Conservation (phyloP, 2,797 vertebrate genomes). For the Micrastur ruficollis region DNA sequence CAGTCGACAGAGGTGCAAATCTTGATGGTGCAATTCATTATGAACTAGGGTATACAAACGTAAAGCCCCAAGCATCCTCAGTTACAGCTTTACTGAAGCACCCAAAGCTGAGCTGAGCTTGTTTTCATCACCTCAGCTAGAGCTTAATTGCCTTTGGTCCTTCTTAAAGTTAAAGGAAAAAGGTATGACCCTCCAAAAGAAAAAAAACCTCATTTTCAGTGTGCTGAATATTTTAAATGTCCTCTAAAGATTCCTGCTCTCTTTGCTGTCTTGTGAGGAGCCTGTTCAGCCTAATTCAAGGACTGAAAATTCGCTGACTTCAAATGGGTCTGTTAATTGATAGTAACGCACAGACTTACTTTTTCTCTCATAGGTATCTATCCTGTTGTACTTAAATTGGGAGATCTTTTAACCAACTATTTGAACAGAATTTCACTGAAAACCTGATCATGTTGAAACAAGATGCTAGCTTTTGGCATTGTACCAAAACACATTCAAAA, state of each 20-base stretch:
- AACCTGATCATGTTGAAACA: neutral
- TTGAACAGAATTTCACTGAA: neutral
- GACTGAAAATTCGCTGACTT: neutral
- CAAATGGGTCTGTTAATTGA: neutral
- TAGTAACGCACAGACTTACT: neutral
- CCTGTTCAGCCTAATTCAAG: neutral
- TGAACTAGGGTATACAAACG: neutral
- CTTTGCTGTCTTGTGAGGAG: neutral
- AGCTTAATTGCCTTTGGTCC: neutral
- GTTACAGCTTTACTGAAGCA: neutral
- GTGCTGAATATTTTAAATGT: neutral
- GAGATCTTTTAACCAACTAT: neutral
- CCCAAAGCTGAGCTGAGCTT: neutral
- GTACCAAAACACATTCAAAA: neutral
- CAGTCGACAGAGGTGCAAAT: neutral
- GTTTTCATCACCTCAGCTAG: neutral
- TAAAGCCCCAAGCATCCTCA: neutral
- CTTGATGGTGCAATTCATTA: neutral
- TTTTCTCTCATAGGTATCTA: neutral
- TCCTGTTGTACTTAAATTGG: neutral
- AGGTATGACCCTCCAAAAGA: neutral
- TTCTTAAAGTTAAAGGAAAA: neutral
- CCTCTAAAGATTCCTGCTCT: neutral
- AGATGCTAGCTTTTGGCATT: neutral
- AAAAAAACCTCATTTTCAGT: neutral